Conservation (phyloP, 2,797 vertebrate genomes). For the Chaunax sp. region DNA sequence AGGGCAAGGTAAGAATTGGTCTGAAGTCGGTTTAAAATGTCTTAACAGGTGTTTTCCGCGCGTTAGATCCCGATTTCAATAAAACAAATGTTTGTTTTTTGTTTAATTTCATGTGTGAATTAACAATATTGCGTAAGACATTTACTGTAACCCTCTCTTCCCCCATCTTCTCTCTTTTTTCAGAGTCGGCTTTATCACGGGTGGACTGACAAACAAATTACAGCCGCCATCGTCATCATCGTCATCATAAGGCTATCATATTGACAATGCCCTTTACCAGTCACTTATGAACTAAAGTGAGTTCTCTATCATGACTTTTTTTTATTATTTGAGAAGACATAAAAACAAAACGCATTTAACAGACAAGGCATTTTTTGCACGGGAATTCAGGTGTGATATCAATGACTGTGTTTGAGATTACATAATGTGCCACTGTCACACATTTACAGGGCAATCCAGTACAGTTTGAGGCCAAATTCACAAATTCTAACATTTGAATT, state of each 20-base stretch:
- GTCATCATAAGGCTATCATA: background rate
- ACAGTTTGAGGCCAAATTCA: no score
- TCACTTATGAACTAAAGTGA: background rate
- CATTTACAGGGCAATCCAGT: no score
- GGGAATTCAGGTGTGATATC: no score
- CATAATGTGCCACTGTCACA: background rate
- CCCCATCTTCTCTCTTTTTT: slow-evolving; percentile 10
- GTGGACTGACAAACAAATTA: slow-evolving; percentile 5
- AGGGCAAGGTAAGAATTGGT: slow-evolving; percentile 31
- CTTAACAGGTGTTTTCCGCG: background rate
- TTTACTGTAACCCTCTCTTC: no score
- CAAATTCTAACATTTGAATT: no score
- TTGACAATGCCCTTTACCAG: background rate
- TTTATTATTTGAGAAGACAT: background rate
- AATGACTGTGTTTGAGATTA: background rate
- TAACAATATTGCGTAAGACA: background rate
- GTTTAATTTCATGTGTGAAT: background rate
- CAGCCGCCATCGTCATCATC: background rate
- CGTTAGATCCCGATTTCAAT: background rate
- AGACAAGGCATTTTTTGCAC: background rate
- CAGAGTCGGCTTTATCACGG: slow-evolving; percentile 43
- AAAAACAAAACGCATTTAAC: background rate
- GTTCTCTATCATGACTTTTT: background rate
- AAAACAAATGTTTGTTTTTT: rapidly evolving
- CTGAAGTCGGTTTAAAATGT: background rate